Percentiles rank a stretch among this genome's conserved stretches.
Conservation (phyloP, 2,797 vertebrate species). For the Sebastes hubbsi region DNA sequence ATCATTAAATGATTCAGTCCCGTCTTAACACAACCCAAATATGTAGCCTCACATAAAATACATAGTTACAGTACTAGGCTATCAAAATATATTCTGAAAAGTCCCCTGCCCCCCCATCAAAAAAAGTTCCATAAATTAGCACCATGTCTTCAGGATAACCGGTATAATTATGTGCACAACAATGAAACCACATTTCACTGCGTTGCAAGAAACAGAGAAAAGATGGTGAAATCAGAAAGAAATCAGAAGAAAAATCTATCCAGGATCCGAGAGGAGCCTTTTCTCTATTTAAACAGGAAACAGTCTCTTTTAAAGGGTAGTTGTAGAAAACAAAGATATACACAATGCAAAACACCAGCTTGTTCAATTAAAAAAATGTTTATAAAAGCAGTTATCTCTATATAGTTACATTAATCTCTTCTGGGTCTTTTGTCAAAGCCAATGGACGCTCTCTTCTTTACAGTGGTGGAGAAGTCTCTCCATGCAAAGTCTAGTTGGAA, state of each 20-base stretch:
- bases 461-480: conserved; percentile 32
- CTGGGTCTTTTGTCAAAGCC: conserved; percentile 62
- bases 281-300: conserved; percentile 48
- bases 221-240: conserved; percentile 28
- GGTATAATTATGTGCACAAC: conserved; percentile 73
- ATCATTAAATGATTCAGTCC: conserved; percentile 62
- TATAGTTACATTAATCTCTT: conserved; percentile 42
- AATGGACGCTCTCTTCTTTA: conserved; percentile 15
- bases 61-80: conserved; percentile 78
- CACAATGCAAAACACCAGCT: conserved; percentile 63
- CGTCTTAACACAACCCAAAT: conserved; percentile 51
- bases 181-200: conserved; percentile 74
- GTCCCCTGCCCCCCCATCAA: neutral
- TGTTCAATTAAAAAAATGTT: conserved; percentile 42
- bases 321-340: conserved; percentile 60
- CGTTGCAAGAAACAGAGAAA: conserved; percentile 61
- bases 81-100: conserved; percentile 72
- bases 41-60: conserved; percentile 76
- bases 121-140: conserved; percentile 82
- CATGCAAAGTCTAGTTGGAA: conserved; percentile 17
- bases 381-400: conserved; percentile 38
- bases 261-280: conserved; percentile 34
- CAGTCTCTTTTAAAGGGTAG: conserved; percentile 36
- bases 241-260: conserved; percentile 14
- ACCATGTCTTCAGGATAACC: conserved; percentile 77